Percentiles rank a stretch among this genome's conserved stretches.
Conservation (phyloP, 2,888 invertebrate genomes). For the Limnephilus lunatus region DNA sequence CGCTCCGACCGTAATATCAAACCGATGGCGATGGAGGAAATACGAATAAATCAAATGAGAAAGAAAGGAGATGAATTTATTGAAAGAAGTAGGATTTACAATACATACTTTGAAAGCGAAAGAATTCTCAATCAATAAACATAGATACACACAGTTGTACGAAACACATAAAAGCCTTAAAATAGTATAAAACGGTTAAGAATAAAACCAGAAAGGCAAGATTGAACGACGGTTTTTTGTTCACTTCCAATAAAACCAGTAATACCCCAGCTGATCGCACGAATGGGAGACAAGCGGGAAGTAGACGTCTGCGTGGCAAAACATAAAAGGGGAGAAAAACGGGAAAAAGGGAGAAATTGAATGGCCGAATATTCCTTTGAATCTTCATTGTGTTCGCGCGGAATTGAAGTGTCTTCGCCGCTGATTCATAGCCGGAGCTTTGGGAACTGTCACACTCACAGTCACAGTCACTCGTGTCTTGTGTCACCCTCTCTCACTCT, state of each 20-base stretch:
- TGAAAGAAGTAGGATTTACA: neutral
- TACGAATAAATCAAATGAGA: neutral
- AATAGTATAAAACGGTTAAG: conserved; percentile 29
- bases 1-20: neutral
- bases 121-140: too few relatives aligned
- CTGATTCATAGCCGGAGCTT: conserved; percentile 38
- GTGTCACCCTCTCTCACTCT: neutral
- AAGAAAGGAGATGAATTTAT: neutral
- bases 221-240: conserved; percentile 30
- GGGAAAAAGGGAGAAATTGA: conserved; percentile 53
- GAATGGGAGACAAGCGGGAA: conserved; percentile 27
- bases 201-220: conserved; percentile 34
- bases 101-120: neutral
- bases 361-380: conserved; percentile 49
- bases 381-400: conserved; percentile 48
- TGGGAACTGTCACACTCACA: neutral
- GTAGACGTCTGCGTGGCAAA: conserved; percentile 35
- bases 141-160: neutral
- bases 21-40: neutral
- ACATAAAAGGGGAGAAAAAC: conserved; percentile 52
- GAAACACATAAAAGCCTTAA: conserved; percentile 2
- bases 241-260: conserved; percentile 42
- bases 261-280: conserved; percentile 40
- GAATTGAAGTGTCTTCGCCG: conserved; percentile 46
- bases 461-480: neutral